These are phyloP conservation scores for pig (Sus scrofa) DNA, from an alignment of 2,113 vertebrate genomes.

Conservation along the genomic window T2T-Sscrofa CM000822.6:27888501-27889000, in stretches of 20 bases:
- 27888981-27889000: not conserved
- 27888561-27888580: not conserved
- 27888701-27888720: not conserved
- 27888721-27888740: not conserved
- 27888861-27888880: not conserved
- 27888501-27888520: not conserved
- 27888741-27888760: not conserved
- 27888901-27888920: not conserved
- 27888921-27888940: not conserved
- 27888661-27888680: not conserved
- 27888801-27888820: not conserved
- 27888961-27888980: not conserved
- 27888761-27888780: not conserved
- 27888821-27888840: not conserved
- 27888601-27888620: not conserved
- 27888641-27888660: not conserved
- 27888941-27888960: not conserved
- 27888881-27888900: not conserved
- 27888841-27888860: not conserved
- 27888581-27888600: not conserved
- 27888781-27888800: not conserved
- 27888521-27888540: not conserved
- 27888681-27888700: not conserved
- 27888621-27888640: not conserved
- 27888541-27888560: not conserved